Evolutionary conservation across 1,140 invertebrate genomes (phyloP), one percentile per base, ranked within the genome.

Genomic region (Drosophila bocki): DNA sequence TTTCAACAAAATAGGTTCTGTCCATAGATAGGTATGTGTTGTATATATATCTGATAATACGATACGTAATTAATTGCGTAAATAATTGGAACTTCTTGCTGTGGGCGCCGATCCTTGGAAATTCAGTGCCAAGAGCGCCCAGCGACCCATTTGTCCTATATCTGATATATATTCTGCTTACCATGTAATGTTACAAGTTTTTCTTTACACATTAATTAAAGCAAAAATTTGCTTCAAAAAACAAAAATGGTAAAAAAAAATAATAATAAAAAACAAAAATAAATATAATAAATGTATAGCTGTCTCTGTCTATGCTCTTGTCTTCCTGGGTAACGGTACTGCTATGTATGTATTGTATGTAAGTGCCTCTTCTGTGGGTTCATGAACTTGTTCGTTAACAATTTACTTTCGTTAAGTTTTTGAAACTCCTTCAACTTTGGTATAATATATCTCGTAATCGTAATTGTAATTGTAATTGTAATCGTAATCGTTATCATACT

Each of bases 351-450:
- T 33, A 51, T 51, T 51, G 48, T 50, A 11, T 50, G 48, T 64
- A 35, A 75, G 53, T 80, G 77, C 80, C 80, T 82, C 76, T 78
- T 83, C 64, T 77, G 37, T 62, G 69, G 64, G 53, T 71, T 45
- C 33, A 57, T 68, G 62, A 59, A 39, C 42, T 33, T 61, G 58
- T 63, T 44, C 33, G 12, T 58, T 62, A 54, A 61, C 56, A 47
- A 48, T 79, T 70, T 54, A 45, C 58, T 64, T 61, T 57, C 41
- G 32, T 67, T 37, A 51, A 54, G 62, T 85, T 84, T 72, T 77
- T 77, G 53, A 78, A 84, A 86, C 74, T 85, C 59, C 44, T 33
- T 81, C 64, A 67, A 84, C 82, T 84, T 84, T 84, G 82, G 82
- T 85, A 85, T 85, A 71, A 61, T 62, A 77, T 64, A n/a, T 39